Base-by-base conservation (phyloP, 2,113 vertebrate genomes). In the Pandion haliaetus region DNA sequence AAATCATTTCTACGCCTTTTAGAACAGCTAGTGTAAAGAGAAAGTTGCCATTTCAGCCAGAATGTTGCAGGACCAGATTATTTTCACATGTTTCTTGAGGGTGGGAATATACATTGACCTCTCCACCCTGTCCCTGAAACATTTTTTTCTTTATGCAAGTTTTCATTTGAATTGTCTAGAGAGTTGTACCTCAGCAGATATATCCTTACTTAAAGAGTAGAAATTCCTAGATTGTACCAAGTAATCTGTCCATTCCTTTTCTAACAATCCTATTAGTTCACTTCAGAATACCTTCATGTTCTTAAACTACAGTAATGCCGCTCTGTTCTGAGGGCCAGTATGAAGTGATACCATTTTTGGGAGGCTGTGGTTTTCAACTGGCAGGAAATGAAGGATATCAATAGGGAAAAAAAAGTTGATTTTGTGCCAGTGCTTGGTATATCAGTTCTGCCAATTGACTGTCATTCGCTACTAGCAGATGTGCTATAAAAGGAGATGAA, bases 381-480 rank as follows among this genome's bases (percentile, higher is more conserved):
- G 54, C 79, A 95, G 76, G 44, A 92, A 95, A 86, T 95, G 32
- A 94, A 91, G 86, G 59, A 96, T 92, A 88, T 59, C 62, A 74
- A 87, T 45, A n/a, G 45, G 12, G 2, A 12, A 61, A 66, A 89
- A 76, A 79, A 57, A 17, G 25, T 5, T 91, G 70, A 73, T 92
- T 83, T 90, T 88, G 16, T 72, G 89, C 89, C 94, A 93, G 42
- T 26, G 61, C 29, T 71, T 86, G 55, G 69, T 45, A 50, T 88
- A 83, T 77, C 47, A 66, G 29, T 88, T 76, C 77, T 94, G 89
- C 93, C 91, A 94, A 92, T 61, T 95, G 91, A 91, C 82, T 94
- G 57, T 88, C 90, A 97, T 72, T 82, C 70, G 84, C 91, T 57
- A 36, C 79, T 70, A 95, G 92, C 96, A 97, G 90, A 95, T 97